phyloP scores from a whole-genome alignment of 2,797 vertebrate species.

The Aplochiton taeniatus region DNA sequence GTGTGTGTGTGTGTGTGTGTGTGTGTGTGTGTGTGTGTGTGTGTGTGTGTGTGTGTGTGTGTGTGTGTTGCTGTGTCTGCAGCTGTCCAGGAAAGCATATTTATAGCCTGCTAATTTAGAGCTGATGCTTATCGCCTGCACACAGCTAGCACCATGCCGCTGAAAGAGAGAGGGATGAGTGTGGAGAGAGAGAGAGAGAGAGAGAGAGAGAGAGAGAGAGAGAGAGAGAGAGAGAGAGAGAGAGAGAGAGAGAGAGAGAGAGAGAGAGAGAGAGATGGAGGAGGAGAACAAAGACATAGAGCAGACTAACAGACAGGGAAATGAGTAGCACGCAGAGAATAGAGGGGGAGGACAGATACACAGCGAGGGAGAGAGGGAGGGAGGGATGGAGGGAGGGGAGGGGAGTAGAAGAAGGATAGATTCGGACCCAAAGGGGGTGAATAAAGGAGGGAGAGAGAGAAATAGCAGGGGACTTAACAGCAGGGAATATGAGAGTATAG shows the following conservation, averaged over 20 bases:
- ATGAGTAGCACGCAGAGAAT: background rate
- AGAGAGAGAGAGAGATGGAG: background rate
- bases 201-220: background rate
- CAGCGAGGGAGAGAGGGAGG: background rate
- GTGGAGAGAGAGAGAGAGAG: background rate
- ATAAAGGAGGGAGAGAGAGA: too few species aligned
- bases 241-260: background rate
- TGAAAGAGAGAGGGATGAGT: background rate
- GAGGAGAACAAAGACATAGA: background rate
- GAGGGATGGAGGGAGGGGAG: background rate
- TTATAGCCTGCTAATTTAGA: slow-evolving; percentile 11
- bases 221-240: background rate
- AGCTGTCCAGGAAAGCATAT: slow-evolving; percentile 3
- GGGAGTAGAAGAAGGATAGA: background rate
- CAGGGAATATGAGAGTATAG: too few species aligned
- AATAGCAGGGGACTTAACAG: too few species aligned
- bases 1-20: background rate
- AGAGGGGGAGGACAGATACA: background rate
- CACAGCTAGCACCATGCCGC: background rate
- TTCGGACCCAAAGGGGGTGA: too few species aligned
- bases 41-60: background rate
- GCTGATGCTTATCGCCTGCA: slow-evolving; percentile 1
- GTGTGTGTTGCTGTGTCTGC: background rate
- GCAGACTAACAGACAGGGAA: background rate
- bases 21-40: background rate